These are phyloP conservation scores for Phalanger gymnotis DNA, from an alignment of 2,797 vertebrate genomes.

Conservation along the genomic window DNA sequence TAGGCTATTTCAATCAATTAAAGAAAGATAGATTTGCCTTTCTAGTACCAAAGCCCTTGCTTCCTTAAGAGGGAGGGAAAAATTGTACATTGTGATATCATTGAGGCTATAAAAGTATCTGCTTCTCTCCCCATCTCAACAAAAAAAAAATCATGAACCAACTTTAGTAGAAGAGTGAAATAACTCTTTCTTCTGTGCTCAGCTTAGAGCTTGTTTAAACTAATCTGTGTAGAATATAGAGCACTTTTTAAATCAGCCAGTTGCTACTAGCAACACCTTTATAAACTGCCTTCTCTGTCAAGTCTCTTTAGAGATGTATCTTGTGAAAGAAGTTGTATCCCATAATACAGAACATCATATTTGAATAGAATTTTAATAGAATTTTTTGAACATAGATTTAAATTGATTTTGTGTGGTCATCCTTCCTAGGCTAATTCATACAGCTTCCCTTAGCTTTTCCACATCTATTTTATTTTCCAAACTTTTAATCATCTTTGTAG, in stretches of 20 bases:
- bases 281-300: constrained; percentile 35
- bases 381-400: constrained; percentile 62
- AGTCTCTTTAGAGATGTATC: background rate
- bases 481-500: constrained; percentile 63
- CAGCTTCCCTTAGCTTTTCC: constrained; percentile 52
- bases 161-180: constrained; percentile 23
- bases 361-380: constrained; percentile 64
- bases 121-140: background rate
- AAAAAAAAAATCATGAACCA: background rate
- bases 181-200: background rate
- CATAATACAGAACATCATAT: background rate
- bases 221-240: background rate
- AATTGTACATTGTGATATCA: background rate
- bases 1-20: background rate
- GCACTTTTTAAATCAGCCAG: background rate
- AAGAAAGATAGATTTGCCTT: background rate
- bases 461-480: constrained; percentile 25
- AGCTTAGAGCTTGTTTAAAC: background rate
- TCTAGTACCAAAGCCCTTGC: background rate
- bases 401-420: constrained; percentile 46
- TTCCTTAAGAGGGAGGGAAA: background rate
- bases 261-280: constrained; percentile 5
- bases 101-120: background rate
- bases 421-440: constrained; percentile 49
- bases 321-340: constrained; percentile 17